A percentile compares a stretch with the other conserved stretches of the same genome.
Conservation (phyloP, 2,797 vertebrate genomes). For the Borostomias antarcticus region DNA sequence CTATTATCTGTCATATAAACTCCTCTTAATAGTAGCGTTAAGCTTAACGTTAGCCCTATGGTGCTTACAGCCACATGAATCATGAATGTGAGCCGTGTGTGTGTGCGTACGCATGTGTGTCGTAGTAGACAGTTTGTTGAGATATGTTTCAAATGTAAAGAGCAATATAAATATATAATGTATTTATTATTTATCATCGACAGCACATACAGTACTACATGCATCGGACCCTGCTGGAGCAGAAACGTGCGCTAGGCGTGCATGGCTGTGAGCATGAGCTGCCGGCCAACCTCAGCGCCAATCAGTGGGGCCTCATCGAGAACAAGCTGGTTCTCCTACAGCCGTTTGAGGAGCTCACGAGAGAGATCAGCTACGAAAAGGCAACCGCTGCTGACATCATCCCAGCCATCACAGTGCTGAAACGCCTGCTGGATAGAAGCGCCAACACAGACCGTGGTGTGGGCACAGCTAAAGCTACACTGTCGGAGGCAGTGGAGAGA, state of each 20-base stretch:
- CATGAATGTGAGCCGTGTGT: no score
- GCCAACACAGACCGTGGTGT: slow-evolving; percentile 25
- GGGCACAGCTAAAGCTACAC: slow-evolving; percentile 34
- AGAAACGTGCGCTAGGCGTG: slow-evolving; percentile 22
- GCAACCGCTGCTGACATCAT: slow-evolving; percentile 35
- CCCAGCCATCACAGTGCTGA: slow-evolving; percentile 36
- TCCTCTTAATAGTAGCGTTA: no score
- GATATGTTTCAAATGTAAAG: no score
- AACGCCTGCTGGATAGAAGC: slow-evolving; percentile 24
- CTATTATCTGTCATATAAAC: no score
- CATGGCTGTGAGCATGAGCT: slow-evolving; percentile 18
- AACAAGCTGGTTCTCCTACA: slow-evolving; percentile 13
- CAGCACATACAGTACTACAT: no score
- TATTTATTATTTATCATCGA: no score
- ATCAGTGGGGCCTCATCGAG: slow-evolving; percentile 20
- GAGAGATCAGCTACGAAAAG: slow-evolving; percentile 26
- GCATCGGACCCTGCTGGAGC: slow-evolving; percentile 28
- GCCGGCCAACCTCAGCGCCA: slow-evolving; percentile 1
- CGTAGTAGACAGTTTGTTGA: no score
- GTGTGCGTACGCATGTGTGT: no score
- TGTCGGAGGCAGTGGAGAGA: slow-evolving; percentile 26
- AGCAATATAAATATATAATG: no score
- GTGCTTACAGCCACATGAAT: no score
- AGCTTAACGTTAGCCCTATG: no score
- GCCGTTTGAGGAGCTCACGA: slow-evolving; percentile 33